Base-by-base conservation (phyloP, 2,888 invertebrate species). In the Lepidocyrtoides sp. region DNA sequence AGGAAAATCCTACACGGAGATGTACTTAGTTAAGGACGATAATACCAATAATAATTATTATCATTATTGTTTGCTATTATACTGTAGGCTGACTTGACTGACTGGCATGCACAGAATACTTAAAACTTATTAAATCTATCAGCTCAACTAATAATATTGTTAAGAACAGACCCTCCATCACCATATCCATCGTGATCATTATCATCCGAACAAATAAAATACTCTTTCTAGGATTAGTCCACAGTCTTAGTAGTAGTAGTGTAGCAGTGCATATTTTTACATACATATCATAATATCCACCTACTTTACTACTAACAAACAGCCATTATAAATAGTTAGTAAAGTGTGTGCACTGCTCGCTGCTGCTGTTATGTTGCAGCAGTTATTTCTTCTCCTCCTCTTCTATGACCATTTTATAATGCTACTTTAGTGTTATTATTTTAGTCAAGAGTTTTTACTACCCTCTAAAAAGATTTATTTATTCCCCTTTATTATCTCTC, bases 391-490 rank as follows among this genome's bases (percentile, higher is more conserved):
- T 72, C 69, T 26, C 63, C 12, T 60, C 60, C 26, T 63, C 17
- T 17, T 23, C 48, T 26, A 75, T 48, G 44, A 44, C 75, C 75
- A 75, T 75, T 75, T 75, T 75, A 75, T 75, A 75, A 75, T 75
- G 75, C 44, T 44, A 48, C 29, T 83, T 83, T 66, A 83, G 60
- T 83, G 83, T 60, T 81, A 81, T 81, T 81, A 66, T 83, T 83
- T 83, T 60, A 83, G 63, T 83, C 63, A 83, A 63, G 66, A 83
- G 75, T 77, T 88, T 88, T 88, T 88, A 88, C 69, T 66, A 88
- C 87, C 51, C 69, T 81, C 87, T 88, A 88, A 88, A 86, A 87
- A 87, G 63, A 88, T 88, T 88, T 81, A 81, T 88, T 66, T 81
- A 69, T 88, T 69, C 66, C 23, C 29, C 51, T 88, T 88, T 88